phyloP scores from a whole-genome alignment of 2,797 vertebrate genomes.

The Craterocephalus amniculus region DNA sequence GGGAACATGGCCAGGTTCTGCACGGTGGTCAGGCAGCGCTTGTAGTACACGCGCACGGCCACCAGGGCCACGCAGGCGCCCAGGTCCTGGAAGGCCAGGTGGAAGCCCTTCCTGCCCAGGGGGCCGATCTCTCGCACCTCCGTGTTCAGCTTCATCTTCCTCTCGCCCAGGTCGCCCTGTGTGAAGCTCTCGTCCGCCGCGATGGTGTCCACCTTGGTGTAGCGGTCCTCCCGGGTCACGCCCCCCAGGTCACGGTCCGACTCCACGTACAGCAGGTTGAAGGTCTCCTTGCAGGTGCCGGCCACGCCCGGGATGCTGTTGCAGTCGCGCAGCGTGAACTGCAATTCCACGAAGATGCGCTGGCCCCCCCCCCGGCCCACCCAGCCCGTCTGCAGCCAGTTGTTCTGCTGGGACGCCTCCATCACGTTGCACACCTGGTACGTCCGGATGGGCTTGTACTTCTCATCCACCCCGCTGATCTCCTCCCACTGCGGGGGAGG shows the following conservation, averaged over 20 bases:
- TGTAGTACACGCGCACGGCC: background rate
- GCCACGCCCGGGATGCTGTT: slow-evolving; percentile 93
- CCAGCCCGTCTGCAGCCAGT: slow-evolving; percentile 90
- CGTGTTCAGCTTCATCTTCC: slow-evolving; percentile 96
- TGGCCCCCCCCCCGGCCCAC: slow-evolving; percentile 88
- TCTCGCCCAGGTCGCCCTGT: slow-evolving; percentile 92
- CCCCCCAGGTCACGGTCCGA: slow-evolving; percentile 86
- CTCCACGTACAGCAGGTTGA: slow-evolving; percentile 92
- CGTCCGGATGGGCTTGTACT: slow-evolving; percentile 92
- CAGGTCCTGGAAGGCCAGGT: too few species aligned
- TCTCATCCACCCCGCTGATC: slow-evolving; percentile 95
- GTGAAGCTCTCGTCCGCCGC: slow-evolving; percentile 96
- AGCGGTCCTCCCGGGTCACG: slow-evolving; percentile 80
- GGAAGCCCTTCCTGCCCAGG: slow-evolving; percentile 90
- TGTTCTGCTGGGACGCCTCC: background rate
- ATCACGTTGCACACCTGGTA: slow-evolving; percentile 98
- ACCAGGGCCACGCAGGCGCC: slow-evolving; percentile 81
- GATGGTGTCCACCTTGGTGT: slow-evolving; percentile 94
- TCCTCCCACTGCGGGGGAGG: slow-evolving; percentile 90
- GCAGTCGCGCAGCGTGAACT: slow-evolving; percentile 95
- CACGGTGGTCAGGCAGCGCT: background rate
- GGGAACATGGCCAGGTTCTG: slow-evolving; percentile 79
- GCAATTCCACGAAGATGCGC: slow-evolving; percentile 94
- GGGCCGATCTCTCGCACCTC: slow-evolving; percentile 94
- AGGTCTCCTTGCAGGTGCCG: slow-evolving; percentile 95